These are phyloP conservation scores for Hippocampus zosterae DNA, from an alignment of 2,113 vertebrate species.

Conservation along the genomic window DNA sequence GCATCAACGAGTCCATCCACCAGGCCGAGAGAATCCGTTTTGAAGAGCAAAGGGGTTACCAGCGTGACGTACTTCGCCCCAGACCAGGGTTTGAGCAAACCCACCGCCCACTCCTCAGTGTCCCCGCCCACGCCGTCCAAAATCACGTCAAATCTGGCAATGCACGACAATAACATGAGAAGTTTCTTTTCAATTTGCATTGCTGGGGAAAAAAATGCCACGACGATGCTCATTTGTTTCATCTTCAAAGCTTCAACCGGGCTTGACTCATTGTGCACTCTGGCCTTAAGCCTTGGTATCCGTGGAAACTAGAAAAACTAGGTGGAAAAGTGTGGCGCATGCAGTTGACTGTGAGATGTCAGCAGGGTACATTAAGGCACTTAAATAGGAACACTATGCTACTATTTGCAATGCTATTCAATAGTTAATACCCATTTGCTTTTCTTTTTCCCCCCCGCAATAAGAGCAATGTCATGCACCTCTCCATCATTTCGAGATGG, in stretches of 20 bases:
- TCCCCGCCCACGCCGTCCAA: constrained; percentile 85
- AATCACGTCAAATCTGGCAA: constrained; percentile 77
- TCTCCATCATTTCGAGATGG: constrained; percentile 73
- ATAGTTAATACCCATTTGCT: no score
- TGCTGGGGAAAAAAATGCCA: neutral
- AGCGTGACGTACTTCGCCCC: constrained; percentile 88
- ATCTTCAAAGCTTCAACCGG: constrained; percentile 10
- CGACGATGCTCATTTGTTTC: neutral
- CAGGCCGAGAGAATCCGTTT: constrained; percentile 80
- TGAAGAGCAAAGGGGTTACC: constrained; percentile 84
- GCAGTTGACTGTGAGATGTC: neutral
- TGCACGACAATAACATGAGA: neutral
- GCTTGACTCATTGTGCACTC: constrained; percentile 13
- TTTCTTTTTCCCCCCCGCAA: no score
- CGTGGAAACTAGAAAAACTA: constrained; percentile 48
- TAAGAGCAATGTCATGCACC: constrained; percentile 60
- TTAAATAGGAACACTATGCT: neutral
- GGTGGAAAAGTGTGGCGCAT: neutral
- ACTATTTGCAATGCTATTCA: neutral
- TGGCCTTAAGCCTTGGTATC: constrained; percentile 35
- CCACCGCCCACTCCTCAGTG: constrained; percentile 80
- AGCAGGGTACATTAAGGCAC: neutral
- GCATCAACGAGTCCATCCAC: constrained; percentile 80
- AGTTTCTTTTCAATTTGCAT: neutral
- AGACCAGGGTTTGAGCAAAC: constrained; percentile 85